These are phyloP conservation scores for Carassius gibelio DNA, from an alignment of 2,113 vertebrate genomes.

Conservation along the genomic window DNA sequence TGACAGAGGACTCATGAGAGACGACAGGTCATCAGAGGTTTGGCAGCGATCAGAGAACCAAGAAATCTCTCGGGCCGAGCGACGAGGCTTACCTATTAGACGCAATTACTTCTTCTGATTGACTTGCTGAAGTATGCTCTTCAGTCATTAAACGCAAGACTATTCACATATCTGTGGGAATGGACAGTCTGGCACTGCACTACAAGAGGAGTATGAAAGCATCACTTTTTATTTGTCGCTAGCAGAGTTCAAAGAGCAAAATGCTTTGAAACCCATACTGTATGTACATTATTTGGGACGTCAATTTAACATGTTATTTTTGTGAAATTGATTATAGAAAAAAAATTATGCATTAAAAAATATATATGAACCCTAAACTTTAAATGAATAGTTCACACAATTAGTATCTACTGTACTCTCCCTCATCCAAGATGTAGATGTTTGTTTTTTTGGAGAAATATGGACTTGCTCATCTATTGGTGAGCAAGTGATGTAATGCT, in stretches of 20 bases:
- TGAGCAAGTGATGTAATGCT: too few species aligned
- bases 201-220: not conserved
- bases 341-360: not conserved
- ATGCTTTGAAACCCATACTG: not conserved
- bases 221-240: not conserved
- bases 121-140: constrained; percentile 50
- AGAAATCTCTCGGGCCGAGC: constrained; percentile 48
- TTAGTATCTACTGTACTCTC: too few species aligned
- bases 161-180: constrained; percentile 21
- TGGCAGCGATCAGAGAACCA: constrained; percentile 62
- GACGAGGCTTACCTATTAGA: constrained; percentile 56
- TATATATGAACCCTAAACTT: not conserved
- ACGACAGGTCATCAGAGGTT: constrained; percentile 66
- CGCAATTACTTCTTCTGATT: constrained; percentile 53
- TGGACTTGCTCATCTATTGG: too few species aligned
- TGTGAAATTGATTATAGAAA: not conserved
- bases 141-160: constrained; percentile 7
- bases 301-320: not conserved
- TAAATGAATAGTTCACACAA: too few species aligned
- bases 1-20: constrained; percentile 75
- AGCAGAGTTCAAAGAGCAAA: not conserved
- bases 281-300: not conserved
- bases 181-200: not conserved
- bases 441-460: too few species aligned
- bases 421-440: too few species aligned